These are phyloP conservation scores for Drosophila obscura DNA, from an alignment of 1,140 invertebrate genomes.

Conservation along the genomic window DNA sequence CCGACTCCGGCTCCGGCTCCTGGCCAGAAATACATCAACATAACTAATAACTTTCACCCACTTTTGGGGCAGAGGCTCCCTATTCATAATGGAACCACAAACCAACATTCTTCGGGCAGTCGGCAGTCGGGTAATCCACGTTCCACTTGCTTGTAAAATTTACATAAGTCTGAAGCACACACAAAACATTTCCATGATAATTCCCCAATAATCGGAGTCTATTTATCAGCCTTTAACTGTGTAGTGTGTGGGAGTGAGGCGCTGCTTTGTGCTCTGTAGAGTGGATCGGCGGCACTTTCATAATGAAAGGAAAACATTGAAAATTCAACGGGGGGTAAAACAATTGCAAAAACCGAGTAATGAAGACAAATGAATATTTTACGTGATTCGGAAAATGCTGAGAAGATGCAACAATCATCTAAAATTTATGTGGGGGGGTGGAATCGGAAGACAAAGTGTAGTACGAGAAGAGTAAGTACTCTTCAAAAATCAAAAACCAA, in stretches of 20 bases:
- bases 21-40: not conserved
- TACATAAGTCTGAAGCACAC: conserved; percentile 13
- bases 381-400: conserved; percentile 43
- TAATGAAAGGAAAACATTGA: conserved; percentile 36
- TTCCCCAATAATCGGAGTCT: conserved; percentile 51
- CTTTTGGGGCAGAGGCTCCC: not conserved
- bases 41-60: conserved; percentile 4
- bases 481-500: conserved; percentile 20
- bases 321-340: conserved; percentile 22
- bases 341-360: conserved; percentile 47
- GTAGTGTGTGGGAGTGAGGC: not conserved
- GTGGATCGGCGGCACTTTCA: conserved; percentile 28
- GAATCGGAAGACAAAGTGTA: conserved; percentile 1
- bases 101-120: not conserved
- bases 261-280: not conserved
- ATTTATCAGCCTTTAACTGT: conserved; percentile 37
- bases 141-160: conserved; percentile 33
- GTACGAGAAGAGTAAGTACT: conserved; percentile 15
- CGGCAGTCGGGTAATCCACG: conserved; percentile 10
- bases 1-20: not conserved
- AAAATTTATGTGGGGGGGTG: not conserved
- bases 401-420: conserved; percentile 31
- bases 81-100: conserved; percentile 36
- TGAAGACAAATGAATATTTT: conserved; percentile 61
- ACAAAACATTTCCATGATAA: conserved; percentile 39